phyloP scores from a whole-genome alignment of 2,888 invertebrate genomes.

The Leptinotarsa tumamoca region DNA sequence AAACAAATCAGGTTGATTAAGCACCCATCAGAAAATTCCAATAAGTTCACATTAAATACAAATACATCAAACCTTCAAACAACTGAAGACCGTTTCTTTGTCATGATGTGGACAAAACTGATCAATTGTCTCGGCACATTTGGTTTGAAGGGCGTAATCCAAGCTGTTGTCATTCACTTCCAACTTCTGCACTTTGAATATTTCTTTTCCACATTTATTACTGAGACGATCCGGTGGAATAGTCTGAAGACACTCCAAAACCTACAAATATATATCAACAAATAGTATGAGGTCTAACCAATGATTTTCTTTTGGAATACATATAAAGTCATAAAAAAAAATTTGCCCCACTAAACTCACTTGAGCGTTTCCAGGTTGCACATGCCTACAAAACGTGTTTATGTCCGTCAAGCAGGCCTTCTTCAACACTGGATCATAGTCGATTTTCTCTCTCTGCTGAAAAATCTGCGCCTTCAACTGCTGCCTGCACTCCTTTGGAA shows the following conservation, averaged over 20 bases:
- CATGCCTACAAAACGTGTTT: constrained; percentile 75
- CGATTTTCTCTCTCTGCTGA: constrained; percentile 90
- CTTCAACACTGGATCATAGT: constrained; percentile 86
- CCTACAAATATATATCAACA: constrained; percentile 64
- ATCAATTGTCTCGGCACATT: constrained; percentile 88
- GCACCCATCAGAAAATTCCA: not conserved
- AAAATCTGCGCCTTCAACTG: constrained; percentile 92
- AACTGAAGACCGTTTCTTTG: constrained; percentile 77
- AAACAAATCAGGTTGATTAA: too few species aligned
- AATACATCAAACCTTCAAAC: constrained; percentile 75
- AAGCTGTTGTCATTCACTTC: constrained; percentile 88
- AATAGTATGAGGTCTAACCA: not conserved
- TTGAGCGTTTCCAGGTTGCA: constrained; percentile 75
- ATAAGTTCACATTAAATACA: not conserved
- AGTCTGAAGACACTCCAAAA: constrained; percentile 83
- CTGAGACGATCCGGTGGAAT: constrained; percentile 74
- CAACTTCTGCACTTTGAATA: constrained; percentile 88
- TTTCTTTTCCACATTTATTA: constrained; percentile 79
- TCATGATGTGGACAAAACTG: constrained; percentile 84
- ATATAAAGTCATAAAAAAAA: constrained; percentile 18
- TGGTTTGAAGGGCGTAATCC: constrained; percentile 86
- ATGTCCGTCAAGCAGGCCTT: constrained; percentile 87
- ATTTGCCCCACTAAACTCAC: constrained; percentile 58
- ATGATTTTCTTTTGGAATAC: not conserved
- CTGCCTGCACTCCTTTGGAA: constrained; percentile 90